phyloP scores from a whole-genome alignment of 2,888 invertebrate genomes.

The Drepana falcataria region DNA sequence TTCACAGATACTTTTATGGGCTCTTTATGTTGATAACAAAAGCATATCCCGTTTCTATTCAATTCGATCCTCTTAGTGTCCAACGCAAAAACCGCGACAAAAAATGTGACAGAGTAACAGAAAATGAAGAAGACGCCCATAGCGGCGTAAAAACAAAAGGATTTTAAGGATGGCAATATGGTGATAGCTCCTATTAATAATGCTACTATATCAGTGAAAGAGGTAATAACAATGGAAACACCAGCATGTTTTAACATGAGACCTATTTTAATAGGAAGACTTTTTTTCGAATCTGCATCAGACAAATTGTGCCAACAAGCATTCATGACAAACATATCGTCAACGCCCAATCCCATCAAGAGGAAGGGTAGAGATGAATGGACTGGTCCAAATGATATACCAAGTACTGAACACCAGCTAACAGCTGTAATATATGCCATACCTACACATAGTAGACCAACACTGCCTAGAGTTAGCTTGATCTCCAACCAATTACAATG shows the following conservation, averaged over 20 bases:
- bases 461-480: conserved; percentile 81
- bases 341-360: conserved; percentile 88
- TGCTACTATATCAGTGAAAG: conserved; percentile 89
- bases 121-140: conserved; percentile 87
- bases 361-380: conserved; percentile 90
- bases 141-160: conserved; percentile 90
- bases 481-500: conserved; percentile 86
- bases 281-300: conserved; percentile 66
- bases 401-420: conserved; percentile 84
- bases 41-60: conserved; percentile 82
- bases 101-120: conserved; percentile 88
- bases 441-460: conserved; percentile 85
- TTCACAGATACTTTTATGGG: conserved; percentile 73
- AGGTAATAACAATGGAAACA: conserved; percentile 90
- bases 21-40: conserved; percentile 82
- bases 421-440: conserved; percentile 85
- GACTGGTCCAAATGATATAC: conserved; percentile 87
- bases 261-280: conserved; percentile 82
- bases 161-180: conserved; percentile 87
- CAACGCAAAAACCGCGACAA: conserved; percentile 86
- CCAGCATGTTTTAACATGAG: conserved; percentile 88
- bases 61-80: conserved; percentile 82
- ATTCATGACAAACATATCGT: conserved; percentile 92
- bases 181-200: conserved; percentile 89
- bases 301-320: conserved; percentile 85